Percentiles rank a stretch among this genome's conserved stretches.
These are phyloP conservation scores for Ormyrus labotus DNA, from an alignment of 2,888 invertebrate genomes.

Conservation along the genomic window DNA sequence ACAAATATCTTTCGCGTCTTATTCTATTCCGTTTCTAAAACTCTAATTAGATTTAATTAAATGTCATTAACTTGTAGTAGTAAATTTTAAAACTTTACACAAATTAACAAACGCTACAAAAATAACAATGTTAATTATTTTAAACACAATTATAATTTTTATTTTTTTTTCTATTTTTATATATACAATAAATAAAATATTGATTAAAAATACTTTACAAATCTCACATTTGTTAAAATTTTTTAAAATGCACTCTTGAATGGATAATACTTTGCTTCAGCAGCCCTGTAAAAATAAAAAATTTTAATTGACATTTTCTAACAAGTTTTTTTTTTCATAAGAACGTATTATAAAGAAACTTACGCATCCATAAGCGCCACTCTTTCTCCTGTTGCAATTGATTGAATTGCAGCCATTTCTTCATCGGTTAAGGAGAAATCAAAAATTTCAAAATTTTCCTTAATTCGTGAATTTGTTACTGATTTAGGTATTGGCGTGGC, in stretches of 20 bases:
- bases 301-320: not conserved
- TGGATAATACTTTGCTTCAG: slow-evolving; percentile 27
- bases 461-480: slow-evolving; percentile 79
- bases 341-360: not conserved
- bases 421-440: slow-evolving; percentile 78
- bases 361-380: slow-evolving; percentile 10
- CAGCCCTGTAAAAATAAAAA: slow-evolving; percentile 15
- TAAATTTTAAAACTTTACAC: too few relatives aligned
- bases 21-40: too few relatives aligned
- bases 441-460: slow-evolving; percentile 81
- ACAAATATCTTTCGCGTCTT: too few relatives aligned
- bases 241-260: slow-evolving; percentile 30
- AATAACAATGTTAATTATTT: not conserved
- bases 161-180: not conserved
- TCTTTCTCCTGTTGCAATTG: not conserved
- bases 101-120: not conserved
- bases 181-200: not conserved
- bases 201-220: too few relatives aligned
- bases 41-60: too few relatives aligned
- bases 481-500: slow-evolving; percentile 82
- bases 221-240: not conserved
- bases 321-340: too few relatives aligned
- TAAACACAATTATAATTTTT: not conserved
- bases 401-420: not conserved
- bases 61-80: too few relatives aligned